phyloP scores from a whole-genome alignment of 2,113 vertebrate genomes.

The Xyliphius kryptos region DNA sequence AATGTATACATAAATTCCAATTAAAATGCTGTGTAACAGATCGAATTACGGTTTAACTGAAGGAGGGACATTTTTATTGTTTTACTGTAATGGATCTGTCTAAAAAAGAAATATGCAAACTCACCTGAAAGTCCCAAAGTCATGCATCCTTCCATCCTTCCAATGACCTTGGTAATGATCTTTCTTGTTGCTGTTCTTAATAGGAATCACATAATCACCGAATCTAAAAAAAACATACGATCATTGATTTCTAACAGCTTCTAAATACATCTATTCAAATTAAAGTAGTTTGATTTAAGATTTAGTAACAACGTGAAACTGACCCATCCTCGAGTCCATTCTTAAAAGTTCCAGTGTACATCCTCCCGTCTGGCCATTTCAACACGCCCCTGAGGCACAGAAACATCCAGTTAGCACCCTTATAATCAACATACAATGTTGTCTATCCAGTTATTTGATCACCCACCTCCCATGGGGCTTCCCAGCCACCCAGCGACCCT shows the following conservation, averaged over 20 bases:
- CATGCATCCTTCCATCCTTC: slow-evolving; percentile 95
- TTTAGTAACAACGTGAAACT: slow-evolving; percentile 20
- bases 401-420: slow-evolving; percentile 14
- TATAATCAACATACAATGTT: too few relatives aligned
- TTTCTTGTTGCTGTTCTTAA: slow-evolving; percentile 76
- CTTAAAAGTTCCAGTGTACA: slow-evolving; percentile 86
- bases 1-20: too few relatives aligned
- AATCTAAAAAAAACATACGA: slow-evolving; percentile 64
- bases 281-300: not conserved
- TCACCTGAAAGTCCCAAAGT: slow-evolving; percentile 83
- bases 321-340: slow-evolving; percentile 94
- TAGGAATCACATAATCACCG: slow-evolving; percentile 80
- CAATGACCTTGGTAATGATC: slow-evolving; percentile 88
- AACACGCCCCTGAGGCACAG: slow-evolving; percentile 72
- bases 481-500: slow-evolving; percentile 85
- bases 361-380: slow-evolving; percentile 87
- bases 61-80: too few relatives aligned
- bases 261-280: not conserved
- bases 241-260: not conserved
- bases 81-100: too few relatives aligned
- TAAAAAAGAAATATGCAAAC: not conserved
- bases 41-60: too few relatives aligned
- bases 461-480: slow-evolving; percentile 89
- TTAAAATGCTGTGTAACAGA: too few relatives aligned
- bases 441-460: too few relatives aligned